These are phyloP conservation scores for Sycophila sp. DNA, from an alignment of 1,140 invertebrate species.

Conservation along the genomic window DNA sequence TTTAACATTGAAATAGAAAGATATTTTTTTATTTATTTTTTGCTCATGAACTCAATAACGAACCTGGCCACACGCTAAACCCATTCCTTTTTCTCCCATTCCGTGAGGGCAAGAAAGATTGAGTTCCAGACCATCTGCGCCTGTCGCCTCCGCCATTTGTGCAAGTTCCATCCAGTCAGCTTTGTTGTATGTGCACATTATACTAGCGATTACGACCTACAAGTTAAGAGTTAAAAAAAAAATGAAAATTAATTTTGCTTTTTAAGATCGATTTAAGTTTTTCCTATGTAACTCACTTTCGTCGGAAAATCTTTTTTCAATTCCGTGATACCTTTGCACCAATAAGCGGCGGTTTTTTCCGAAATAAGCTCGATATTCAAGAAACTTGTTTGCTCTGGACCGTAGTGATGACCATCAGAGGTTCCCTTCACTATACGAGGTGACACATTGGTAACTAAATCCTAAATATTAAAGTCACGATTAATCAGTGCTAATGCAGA, in stretches of 20 bases:
- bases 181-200: conserved; percentile 93
- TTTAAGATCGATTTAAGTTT: too few species aligned
- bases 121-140: conserved; percentile 93
- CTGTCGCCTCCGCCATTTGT: conserved; percentile 81
- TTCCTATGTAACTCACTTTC: conserved; percentile 73
- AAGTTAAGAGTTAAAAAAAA: too few species aligned
- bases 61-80: conserved; percentile 95
- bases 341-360: conserved; percentile 94
- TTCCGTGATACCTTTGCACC: conserved; percentile 89
- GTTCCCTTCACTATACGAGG: conserved; percentile 94
- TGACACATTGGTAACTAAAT: conserved; percentile 95
- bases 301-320: conserved; percentile 92
- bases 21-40: too few species aligned
- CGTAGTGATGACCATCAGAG: conserved; percentile 90
- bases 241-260: not conserved
- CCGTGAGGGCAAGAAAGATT: conserved; percentile 99
- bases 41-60: too few species aligned
- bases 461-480: conserved; percentile 66
- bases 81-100: conserved; percentile 98
- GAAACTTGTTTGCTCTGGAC: conserved; percentile 94
- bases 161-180: conserved; percentile 90
- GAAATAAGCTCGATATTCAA: conserved; percentile 98
- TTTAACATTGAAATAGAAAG: too few species aligned
- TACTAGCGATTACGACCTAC: conserved; percentile 95
- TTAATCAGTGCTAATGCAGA: not conserved